phyloP scores from a whole-genome alignment of 2,113 vertebrate species.

The Hyperopisus bebe region DNA sequence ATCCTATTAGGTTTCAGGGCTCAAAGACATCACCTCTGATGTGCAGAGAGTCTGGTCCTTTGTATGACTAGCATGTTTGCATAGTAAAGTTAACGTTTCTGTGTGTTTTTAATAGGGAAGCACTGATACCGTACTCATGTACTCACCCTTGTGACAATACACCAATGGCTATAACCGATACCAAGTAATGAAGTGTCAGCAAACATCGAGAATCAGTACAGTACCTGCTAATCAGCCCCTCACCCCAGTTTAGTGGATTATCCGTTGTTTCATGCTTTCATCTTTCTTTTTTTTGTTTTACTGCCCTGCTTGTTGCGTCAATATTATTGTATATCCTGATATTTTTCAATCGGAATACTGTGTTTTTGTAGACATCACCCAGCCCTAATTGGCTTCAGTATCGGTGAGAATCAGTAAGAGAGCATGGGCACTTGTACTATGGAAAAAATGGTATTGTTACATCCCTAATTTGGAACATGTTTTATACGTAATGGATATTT shows the following conservation, averaged over 20 bases:
- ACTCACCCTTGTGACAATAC: not conserved
- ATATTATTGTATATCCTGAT: not conserved
- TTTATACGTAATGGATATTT: not conserved
- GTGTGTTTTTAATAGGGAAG: not conserved
- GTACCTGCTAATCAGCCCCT: not conserved
- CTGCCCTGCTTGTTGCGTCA: not conserved
- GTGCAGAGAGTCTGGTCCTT: not conserved
- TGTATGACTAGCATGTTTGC: not conserved
- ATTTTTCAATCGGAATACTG: not conserved
- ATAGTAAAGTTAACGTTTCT: not conserved
- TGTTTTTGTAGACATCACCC: not conserved
- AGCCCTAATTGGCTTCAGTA: not conserved
- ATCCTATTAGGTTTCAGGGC: not conserved
- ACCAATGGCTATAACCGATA: not conserved
- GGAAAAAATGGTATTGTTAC: not conserved
- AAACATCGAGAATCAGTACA: not conserved
- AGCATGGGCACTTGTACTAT: not conserved
- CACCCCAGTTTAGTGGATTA: not conserved
- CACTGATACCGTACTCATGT: not conserved
- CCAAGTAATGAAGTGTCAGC: too few relatives aligned
- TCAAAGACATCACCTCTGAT: not conserved
- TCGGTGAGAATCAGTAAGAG: not conserved
- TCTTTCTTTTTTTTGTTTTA: not conserved
- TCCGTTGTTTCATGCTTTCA: not conserved
- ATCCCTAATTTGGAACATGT: not conserved